Base-by-base conservation (phyloP, 2,888 invertebrate species). In the Herminia tarsipennalis region DNA sequence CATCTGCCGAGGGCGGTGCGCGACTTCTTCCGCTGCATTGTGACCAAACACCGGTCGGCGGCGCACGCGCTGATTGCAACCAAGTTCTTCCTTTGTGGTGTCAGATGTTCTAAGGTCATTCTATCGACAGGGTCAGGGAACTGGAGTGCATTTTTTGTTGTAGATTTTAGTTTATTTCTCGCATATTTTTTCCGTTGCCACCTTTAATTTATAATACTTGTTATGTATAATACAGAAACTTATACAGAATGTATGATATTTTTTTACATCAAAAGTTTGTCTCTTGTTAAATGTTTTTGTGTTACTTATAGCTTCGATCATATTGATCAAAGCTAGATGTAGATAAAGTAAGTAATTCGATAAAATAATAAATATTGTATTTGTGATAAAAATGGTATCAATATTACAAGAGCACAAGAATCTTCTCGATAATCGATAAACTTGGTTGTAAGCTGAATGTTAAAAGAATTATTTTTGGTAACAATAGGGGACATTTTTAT, bases 1-100 rank as follows among this genome's bases (percentile, higher is more conserved):
- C 81, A 83, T 78, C 87, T 88, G 86, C 82, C 78, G 81, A 83
- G 84, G 85, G 83, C 77, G 83, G 76, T 47, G 36, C 46, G 46
- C 40, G 36, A 27, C 86, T 79, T 87, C 89, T 89, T 90, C 90
- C 90, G 90, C 70, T 87, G 86, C 81, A 85, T 90, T 90, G 89
- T 89, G 75, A 64, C 30, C 40, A 59, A 66, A 70, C 84, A 81
- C 78, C 83, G 81, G 81, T 71, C 66, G 66, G 81, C 14, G 24
- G 46, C 83, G 88, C 88, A 86, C 88, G 88, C 88, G 88, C 79
- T 78, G 70, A 47, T 68, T 79, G 84, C 83, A 77, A 48, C 56
- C 39, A 49, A 54, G 53, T 44, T 62, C 66, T 55, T 58, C 57
- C 47, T 63, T 61, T 61, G 20, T 49, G 42, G 53, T 55, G 46